Evolutionary conservation across 1,140 invertebrate species (phyloP).

Genomic region (Oreohelix idahoensis): DNA sequence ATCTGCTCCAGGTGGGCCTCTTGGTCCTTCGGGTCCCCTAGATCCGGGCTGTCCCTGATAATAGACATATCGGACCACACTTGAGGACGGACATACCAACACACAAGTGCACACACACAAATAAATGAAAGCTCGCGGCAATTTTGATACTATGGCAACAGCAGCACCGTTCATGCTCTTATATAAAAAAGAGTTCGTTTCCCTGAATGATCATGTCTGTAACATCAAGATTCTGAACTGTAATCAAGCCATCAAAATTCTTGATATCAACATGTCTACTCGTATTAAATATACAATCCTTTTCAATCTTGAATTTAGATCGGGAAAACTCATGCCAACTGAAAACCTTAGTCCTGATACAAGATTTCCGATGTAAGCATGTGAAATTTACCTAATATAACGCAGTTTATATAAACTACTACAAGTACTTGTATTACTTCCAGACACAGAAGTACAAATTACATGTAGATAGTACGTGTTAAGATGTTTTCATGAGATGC

Average conservation of each 20-base stretch:
- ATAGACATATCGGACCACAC: constrained; percentile 50
- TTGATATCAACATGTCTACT: background rate
- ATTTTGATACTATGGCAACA: constrained; percentile 25
- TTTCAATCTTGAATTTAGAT: no score
- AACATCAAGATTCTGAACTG: background rate
- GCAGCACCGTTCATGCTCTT: constrained; percentile 22
- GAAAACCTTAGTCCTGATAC: no score
- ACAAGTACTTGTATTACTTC: no score
- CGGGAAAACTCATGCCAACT: no score
- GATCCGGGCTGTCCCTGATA: constrained; percentile 59
- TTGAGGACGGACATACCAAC: constrained; percentile 23
- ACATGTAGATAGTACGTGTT: no score
- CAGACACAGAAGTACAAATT: no score
- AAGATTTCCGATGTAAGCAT: no score
- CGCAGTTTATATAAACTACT: no score
- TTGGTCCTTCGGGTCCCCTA: constrained; percentile 49
- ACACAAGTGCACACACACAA: constrained; percentile 22
- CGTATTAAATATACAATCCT: no score
- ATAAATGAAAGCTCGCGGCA: constrained; percentile 16
- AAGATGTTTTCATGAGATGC: no score
- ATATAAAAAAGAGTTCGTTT: background rate
- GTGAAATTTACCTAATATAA: no score
- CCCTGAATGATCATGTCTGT: background rate
- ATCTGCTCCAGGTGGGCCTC: constrained; percentile 58
- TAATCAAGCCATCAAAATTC: background rate